Conservation (phyloP, 2,113 vertebrate genomes). For the Ailuropoda melanoleuca region DNA sequence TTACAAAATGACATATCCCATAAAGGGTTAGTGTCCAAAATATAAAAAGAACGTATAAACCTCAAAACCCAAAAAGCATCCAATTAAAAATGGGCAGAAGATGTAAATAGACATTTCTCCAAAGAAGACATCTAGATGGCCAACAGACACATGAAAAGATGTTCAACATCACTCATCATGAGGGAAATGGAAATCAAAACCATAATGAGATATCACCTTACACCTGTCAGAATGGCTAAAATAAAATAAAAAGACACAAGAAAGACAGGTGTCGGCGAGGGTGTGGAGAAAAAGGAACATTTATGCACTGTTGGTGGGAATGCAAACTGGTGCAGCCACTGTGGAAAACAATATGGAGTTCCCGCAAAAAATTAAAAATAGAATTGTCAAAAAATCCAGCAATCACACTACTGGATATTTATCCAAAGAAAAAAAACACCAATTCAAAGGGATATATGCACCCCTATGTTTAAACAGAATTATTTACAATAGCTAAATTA, state of each 20-base stretch:
- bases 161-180: neutral
- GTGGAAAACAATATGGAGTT: neutral
- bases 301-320: neutral
- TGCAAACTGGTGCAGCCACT: neutral
- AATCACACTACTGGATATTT: neutral
- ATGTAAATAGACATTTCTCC: neutral
- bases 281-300: neutral
- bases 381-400: neutral
- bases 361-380: neutral
- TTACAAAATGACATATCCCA: neutral
- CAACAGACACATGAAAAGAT: neutral
- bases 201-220: neutral
- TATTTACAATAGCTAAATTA: neutral
- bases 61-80: neutral
- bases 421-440: neutral
- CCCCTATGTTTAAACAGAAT: neutral
- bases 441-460: neutral
- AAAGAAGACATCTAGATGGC: neutral
- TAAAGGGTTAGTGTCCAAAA: neutral
- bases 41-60: neutral
- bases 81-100: neutral
- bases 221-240: neutral
- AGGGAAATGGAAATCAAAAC: neutral
- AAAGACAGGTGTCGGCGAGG: neutral
- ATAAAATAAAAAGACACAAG: neutral